Base-by-base conservation (phyloP, 2,888 invertebrate genomes). In the Melolontha melolontha region DNA sequence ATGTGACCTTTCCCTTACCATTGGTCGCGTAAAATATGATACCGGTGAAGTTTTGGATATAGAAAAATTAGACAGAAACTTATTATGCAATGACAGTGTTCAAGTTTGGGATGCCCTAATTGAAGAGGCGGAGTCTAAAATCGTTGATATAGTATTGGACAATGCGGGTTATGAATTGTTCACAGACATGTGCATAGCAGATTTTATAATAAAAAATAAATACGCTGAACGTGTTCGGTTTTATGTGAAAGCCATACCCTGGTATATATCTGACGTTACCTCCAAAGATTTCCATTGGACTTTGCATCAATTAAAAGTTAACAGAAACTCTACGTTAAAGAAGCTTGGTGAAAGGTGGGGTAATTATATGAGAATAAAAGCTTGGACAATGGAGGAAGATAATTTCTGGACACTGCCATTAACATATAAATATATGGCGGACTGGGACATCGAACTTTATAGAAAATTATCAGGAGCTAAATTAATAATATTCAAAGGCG, bases 251-350 rank as follows among this genome's bases (percentile, higher is more conserved):
- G 85, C 87, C 2, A 91, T 95, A 72, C 97, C 98, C 0, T 99
- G 98, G 98, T 99, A 93, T 81, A 90, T 99, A 6, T 98, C 97
- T 0, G 98, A 99, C 81, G 93, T 92, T 0, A 94, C 91, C 12
- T 79, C 77, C 1, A 75, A 80, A 1, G 98, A 99, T 84, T 92
- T 97, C 67, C 74, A 86, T 77, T 92, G 91, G 90, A 86, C 87
- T 0, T 73, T 95, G 14, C 78, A 86, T 1, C 81, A 83, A 69
- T 80, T 90, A 75, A 73, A 73, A 44, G 68, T 66, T 29, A 79
- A 74, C 63, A 75, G 76, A 1, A 80, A 84, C 67, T 65, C 75
- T 44, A 64, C 50, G 12, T 67, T 81, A 44, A 80, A 81, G 64
- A 70, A 75, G 1, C 77, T 92, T 10, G 91, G 88, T 0, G 77